A percentile compares a stretch with the other conserved stretches of the same genome.
Conservation (phyloP, 2,113 vertebrate genomes). For the Neogobius melanostomus region DNA sequence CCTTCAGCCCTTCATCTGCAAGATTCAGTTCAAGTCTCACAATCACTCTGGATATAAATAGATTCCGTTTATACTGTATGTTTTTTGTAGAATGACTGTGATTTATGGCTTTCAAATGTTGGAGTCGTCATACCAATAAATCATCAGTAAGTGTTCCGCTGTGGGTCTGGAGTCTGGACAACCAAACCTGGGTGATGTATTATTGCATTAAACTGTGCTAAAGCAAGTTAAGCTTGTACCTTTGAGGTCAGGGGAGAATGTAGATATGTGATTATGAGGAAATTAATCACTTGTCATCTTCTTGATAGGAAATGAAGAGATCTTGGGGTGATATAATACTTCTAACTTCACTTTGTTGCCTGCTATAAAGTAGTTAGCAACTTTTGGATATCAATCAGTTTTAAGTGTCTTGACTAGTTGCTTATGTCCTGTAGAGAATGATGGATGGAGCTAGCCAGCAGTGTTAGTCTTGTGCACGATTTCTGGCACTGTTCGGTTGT, state of each 20-base stretch:
- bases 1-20: conserved; percentile 8
- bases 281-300: neutral
- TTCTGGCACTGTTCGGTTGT: conserved; percentile 66
- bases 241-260: neutral
- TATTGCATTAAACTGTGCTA: neutral
- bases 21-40: neutral
- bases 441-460: conserved; percentile 36
- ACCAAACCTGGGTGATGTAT: conserved; percentile 36
- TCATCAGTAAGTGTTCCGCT: conserved; percentile 35
- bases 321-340: neutral
- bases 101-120: conserved; percentile 42
- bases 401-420: neutral
- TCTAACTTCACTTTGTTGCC: neutral
- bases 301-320: neutral
- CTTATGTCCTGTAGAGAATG: conserved; percentile 22
- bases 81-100: conserved; percentile 13
- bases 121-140: conserved; percentile 45
- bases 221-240: neutral
- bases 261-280: neutral
- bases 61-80: conserved; percentile 12
- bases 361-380: neutral
- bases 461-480: conserved; percentile 44
- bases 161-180: conserved; percentile 15
- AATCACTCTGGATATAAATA: conserved; percentile 16
- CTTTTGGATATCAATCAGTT: neutral